These are phyloP conservation scores for Microplitis deprimator DNA, from an alignment of 2,888 invertebrate genomes.

Conservation along the genomic window DNA sequence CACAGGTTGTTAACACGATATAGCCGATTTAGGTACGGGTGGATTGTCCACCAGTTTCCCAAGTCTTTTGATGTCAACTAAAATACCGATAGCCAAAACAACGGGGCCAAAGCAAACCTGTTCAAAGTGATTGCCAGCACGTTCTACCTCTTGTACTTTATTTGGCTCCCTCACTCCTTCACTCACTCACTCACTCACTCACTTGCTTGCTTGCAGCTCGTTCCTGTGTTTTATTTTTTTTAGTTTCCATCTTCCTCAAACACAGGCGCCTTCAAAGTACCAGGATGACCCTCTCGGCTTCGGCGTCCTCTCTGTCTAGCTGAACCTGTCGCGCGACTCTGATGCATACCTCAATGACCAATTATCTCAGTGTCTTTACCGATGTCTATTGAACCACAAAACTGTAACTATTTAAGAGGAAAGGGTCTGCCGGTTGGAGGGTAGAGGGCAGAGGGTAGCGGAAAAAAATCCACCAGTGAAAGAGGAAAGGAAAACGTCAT, in stretches of 20 bases:
- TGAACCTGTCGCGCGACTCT: conserved; percentile 51
- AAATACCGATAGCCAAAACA: conserved; percentile 70
- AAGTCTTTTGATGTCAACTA: conserved; percentile 70
- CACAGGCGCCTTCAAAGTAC: conserved; percentile 58
- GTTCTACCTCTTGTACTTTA: conserved; percentile 18
- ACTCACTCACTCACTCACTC: conserved; percentile 9
- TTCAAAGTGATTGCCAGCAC: conserved; percentile 64
- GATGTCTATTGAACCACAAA: conserved; percentile 66
- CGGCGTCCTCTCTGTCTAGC: conserved; percentile 18
- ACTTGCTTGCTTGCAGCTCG: not conserved
- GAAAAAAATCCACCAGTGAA: conserved; percentile 34
- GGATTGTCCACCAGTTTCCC: conserved; percentile 63
- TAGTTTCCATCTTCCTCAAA: conserved; percentile 17
- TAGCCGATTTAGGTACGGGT: conserved; percentile 64
- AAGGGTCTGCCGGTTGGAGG: conserved; percentile 60
- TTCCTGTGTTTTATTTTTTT: conserved; percentile 17
- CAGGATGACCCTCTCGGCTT: conserved; percentile 22
- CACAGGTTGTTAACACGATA: conserved; percentile 40
- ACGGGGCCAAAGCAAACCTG: conserved; percentile 69
- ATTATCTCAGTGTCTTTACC: conserved; percentile 70
- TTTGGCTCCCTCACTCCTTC: not conserved
- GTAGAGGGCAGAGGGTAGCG: not conserved
- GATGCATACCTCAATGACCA: conserved; percentile 68
- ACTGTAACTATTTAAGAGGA: conserved; percentile 63
- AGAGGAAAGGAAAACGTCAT: conserved; percentile 33